These are phyloP conservation scores for Lasioglossum calceatum DNA, from an alignment of 2,888 invertebrate species.

Conservation along the genomic window DNA sequence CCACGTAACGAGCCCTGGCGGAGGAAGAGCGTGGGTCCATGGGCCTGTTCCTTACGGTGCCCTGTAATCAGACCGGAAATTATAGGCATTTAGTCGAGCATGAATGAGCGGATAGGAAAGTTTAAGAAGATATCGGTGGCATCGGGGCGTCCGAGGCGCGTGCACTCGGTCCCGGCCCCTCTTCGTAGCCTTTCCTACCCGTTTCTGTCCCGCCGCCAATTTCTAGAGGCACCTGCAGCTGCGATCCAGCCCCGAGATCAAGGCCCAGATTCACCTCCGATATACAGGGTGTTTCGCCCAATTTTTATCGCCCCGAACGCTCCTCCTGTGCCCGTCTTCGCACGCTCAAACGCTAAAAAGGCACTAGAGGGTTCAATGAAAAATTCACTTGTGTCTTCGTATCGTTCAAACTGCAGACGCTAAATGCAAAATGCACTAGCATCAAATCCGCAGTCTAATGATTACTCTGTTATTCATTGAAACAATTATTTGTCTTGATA, in stretches of 20 bases:
- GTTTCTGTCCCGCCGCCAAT: conserved; percentile 52
- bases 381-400: not conserved
- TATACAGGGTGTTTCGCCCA: conserved; percentile 59
- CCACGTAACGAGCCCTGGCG: conserved; percentile 74
- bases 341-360: not conserved
- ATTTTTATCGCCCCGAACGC: conserved; percentile 25
- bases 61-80: conserved; percentile 83
- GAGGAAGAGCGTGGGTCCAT: conserved; percentile 51
- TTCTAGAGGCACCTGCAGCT: conserved; percentile 75
- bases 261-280: conserved; percentile 77
- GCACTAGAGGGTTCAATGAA: not conserved
- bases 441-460: too few relatives aligned
- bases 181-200: conserved; percentile 7
- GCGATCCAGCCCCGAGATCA: conserved; percentile 66
- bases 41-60: conserved; percentile 78
- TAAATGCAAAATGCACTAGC: too few relatives aligned
- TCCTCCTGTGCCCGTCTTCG: not conserved
- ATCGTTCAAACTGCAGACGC: too few relatives aligned
- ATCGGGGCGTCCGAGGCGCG: conserved; percentile 79
- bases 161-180: conserved; percentile 69
- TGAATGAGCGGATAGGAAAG: conserved; percentile 82
- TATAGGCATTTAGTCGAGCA: conserved; percentile 83
- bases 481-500: not conserved
- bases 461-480: too few relatives aligned
- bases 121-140: conserved; percentile 81